Evolutionary conservation across 2,797 vertebrate species (phyloP).

Genomic region (Eospalax fontanierii): DNA sequence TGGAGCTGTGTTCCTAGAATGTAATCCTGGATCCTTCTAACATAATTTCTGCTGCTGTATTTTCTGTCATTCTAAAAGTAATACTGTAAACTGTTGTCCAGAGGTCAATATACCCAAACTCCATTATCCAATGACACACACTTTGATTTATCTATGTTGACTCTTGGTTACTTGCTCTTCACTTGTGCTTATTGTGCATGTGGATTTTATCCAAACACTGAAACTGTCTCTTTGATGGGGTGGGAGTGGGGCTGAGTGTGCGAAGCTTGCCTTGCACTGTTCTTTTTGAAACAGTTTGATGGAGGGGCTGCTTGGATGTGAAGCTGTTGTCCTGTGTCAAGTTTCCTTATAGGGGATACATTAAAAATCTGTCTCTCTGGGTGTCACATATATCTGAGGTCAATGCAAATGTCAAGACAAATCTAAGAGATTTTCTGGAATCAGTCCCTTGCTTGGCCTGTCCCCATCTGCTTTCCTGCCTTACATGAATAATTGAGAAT

Average conservation of each 20-base stretch:
- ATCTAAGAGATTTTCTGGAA: slow-evolving; percentile 1
- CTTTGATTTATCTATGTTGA: slow-evolving; percentile 48
- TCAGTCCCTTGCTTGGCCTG: slow-evolving; percentile 59
- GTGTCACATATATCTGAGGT: slow-evolving; percentile 41
- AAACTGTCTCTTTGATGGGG: neutral
- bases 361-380: slow-evolving; percentile 1
- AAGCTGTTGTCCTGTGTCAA: neutral
- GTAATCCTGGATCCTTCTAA: neutral
- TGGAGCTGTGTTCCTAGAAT: neutral
- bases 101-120: neutral
- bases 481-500: slow-evolving; percentile 71
- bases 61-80: neutral
- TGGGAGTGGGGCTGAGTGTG: neutral
- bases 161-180: neutral
- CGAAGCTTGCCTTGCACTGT: neutral
- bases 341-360: slow-evolving; percentile 4
- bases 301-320: neutral
- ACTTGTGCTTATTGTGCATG: neutral
- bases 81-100: neutral
- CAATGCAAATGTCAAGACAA: slow-evolving; percentile 65
- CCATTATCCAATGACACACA: neutral
- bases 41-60: neutral
- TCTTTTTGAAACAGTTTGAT: neutral
- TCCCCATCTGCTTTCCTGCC: slow-evolving; percentile 62
- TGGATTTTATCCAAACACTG: neutral